phyloP scores from a whole-genome alignment of 1,140 invertebrate genomes.

The Hestina assimilis region DNA sequence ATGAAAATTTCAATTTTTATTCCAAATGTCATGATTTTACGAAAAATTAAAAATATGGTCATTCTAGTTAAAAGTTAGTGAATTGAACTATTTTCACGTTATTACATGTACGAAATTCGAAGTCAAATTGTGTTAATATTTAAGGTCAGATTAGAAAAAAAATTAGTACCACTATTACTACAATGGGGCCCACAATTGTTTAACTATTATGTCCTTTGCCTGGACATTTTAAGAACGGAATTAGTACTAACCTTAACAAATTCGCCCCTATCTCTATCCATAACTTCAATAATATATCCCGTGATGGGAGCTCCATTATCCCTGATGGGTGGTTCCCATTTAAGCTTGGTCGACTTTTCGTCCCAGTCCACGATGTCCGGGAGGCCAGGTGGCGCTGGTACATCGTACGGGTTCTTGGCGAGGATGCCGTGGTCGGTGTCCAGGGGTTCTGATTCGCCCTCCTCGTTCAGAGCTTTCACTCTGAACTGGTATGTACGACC shows the following conservation, averaged over 20 bases:
- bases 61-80: no score
- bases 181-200: no score
- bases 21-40: no score
- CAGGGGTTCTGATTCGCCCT: conserved; percentile 95
- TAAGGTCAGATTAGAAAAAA: neutral
- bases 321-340: conserved; percentile 96
- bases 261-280: conserved; percentile 80
- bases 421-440: conserved; percentile 91
- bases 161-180: neutral
- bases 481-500: conserved; percentile 97
- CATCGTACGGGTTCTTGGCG: conserved; percentile 98
- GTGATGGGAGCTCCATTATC: conserved; percentile 98
- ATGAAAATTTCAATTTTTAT: no score
- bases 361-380: conserved; percentile 97
- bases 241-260: conserved; percentile 75
- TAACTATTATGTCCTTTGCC: neutral
- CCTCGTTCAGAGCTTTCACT: conserved; percentile 96
- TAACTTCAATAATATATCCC: conserved; percentile 91
- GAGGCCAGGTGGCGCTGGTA: conserved; percentile 91
- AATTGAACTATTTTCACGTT: no score
- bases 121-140: neutral
- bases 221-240: no score
- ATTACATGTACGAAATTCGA: no score
- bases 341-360: conserved; percentile 94
- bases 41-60: no score